Evolutionary conservation across 2,113 vertebrate species (phyloP), one percentile per base, ranked within the genome.

Genomic region (Motacilla tschutschensis): DNA sequence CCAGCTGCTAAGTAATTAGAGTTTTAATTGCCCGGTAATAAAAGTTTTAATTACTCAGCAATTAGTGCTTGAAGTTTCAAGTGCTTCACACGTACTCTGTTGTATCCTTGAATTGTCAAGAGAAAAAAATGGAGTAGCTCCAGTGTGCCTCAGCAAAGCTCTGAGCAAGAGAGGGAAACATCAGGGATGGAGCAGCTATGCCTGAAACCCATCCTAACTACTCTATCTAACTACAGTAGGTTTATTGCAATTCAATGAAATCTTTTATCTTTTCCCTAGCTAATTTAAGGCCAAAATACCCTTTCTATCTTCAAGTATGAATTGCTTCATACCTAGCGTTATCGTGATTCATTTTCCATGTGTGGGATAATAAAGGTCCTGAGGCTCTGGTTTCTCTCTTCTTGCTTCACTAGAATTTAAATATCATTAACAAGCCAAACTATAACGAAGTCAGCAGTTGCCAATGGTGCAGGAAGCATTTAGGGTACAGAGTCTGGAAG

Each of bases 21-120:
- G 48, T 71, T 93, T 91, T 85, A 94, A 91, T 94, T 92, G 83
- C 70, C 58, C 5, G 0, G 44, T 74, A 89, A 88, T 88, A 92
- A 89, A 95, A 95, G 51, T 93, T 94, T 88, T 93, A 94, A 94
- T 93, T 94, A 88, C 38, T 83, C 64, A 73, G 59, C 83, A 95
- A 94, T 94, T 95, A 92, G 78, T 40, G 33, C 47, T 75, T 84
- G 64, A 92, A 85, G 54, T 91, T 92, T 92, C 58, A 85, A 91
- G 54, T 63, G 54, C 36, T 85, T 81, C 71, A 46, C 63, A 83
- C 5, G 29, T 53, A 86, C 58, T 80, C n/a, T 29, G 4, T 17
- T 59, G 29, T 54, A 41, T 67, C 70, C 44, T 66, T 2, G 2
- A 82, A 44, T 35, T 77, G 71, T 36, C 73, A 76, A 26, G 54